Conservation (phyloP, 2,113 vertebrate species). For the Psilopsiagon aurifrons region DNA sequence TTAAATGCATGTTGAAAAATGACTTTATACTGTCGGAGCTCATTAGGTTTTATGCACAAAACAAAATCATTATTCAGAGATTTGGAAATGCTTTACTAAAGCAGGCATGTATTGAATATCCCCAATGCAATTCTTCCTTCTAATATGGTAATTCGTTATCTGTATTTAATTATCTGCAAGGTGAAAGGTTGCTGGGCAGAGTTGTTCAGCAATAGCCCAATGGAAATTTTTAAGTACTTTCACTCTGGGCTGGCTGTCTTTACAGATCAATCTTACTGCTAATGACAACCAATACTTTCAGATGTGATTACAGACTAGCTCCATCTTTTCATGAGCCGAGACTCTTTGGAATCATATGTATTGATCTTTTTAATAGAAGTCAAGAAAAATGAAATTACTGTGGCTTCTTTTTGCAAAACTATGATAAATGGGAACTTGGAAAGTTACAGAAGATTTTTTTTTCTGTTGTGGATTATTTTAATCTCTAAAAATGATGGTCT, state of each 20-base stretch:
- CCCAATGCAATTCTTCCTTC: slow-evolving; percentile 69
- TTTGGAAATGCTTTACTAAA: slow-evolving; percentile 66
- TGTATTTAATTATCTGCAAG: slow-evolving; percentile 79
- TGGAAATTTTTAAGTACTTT: slow-evolving; percentile 78
- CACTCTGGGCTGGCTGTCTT: slow-evolving; percentile 70
- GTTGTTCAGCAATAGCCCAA: slow-evolving; percentile 63
- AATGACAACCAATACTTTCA: slow-evolving; percentile 90
- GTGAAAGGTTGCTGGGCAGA: slow-evolving; percentile 78
- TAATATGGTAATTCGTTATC: slow-evolving; percentile 81
- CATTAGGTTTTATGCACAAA: slow-evolving; percentile 63
- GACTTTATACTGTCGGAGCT: slow-evolving; percentile 36
- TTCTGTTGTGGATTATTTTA: slow-evolving; percentile 79
- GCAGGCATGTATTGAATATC: slow-evolving; percentile 68
- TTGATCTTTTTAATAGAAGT: slow-evolving; percentile 91
- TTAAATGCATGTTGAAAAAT: slow-evolving; percentile 30
- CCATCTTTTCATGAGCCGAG: slow-evolving; percentile 85
- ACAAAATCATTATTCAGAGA: slow-evolving; percentile 70
- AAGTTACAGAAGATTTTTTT: slow-evolving; percentile 78
- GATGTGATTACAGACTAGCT: slow-evolving; percentile 85
- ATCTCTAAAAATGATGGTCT: slow-evolving; percentile 80
- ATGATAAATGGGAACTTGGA: slow-evolving; percentile 85
- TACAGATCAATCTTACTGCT: slow-evolving; percentile 81
- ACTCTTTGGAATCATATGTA: slow-evolving; percentile 88
- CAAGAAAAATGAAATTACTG: slow-evolving; percentile 89
- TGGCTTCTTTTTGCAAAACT: slow-evolving; percentile 81